phyloP scores from a whole-genome alignment of 2,888 invertebrate genomes.

The Agriopis marginaria region DNA sequence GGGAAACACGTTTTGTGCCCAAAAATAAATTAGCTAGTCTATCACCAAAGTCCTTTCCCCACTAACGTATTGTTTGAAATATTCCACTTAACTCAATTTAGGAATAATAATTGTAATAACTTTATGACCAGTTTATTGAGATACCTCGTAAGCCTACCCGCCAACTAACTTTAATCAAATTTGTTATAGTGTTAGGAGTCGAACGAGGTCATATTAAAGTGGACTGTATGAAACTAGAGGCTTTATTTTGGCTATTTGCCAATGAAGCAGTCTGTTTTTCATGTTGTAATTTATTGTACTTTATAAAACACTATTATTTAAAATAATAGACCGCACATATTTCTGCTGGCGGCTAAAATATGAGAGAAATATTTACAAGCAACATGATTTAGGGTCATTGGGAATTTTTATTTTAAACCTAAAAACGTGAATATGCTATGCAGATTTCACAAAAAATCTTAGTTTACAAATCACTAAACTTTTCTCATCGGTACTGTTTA shows the following conservation, averaged over 20 bases:
- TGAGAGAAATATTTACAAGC: conserved; percentile 1
- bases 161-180: conserved; percentile 6
- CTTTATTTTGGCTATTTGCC: conserved; percentile 55
- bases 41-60: conserved; percentile 19
- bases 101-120: conserved; percentile 24
- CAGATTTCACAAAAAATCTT: background rate
- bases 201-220: conserved; percentile 23
- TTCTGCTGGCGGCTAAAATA: conserved; percentile 39
- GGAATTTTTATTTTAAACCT: background rate
- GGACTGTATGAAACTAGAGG: conserved; percentile 21
- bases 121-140: conserved; percentile 15
- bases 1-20: background rate
- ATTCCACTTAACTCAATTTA: conserved; percentile 25
- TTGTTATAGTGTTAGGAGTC: conserved; percentile 3
- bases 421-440: background rate
- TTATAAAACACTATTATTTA: conserved; percentile 56
- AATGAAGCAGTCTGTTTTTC: conserved; percentile 59
- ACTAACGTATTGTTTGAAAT: conserved; percentile 35
- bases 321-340: conserved; percentile 53
- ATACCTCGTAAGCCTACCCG: conserved; percentile 6
- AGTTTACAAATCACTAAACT: too few relatives aligned
- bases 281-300: conserved; percentile 60
- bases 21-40: conserved; percentile 25
- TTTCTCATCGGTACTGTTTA: too few relatives aligned
- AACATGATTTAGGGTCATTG: conserved; percentile 7